Evolutionary conservation across 2,113 vertebrate genomes (phyloP), one percentile per base, ranked within the genome.

Genomic region (Zapornia atra): DNA sequence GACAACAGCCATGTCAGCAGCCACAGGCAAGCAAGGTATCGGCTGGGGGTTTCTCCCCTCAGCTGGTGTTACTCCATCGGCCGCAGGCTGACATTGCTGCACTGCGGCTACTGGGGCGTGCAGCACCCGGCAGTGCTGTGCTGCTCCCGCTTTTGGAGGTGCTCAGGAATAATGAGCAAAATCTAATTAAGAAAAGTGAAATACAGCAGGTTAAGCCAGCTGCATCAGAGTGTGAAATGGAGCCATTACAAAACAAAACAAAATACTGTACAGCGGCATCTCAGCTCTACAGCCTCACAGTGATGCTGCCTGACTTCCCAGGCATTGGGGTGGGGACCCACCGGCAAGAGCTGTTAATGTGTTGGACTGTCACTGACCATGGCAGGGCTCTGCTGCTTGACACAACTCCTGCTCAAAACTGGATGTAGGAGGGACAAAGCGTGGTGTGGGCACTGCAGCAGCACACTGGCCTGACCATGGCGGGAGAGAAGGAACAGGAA

Each of bases 201-300:
- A 84, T 92, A 93, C 80, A 69, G 80, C 48, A 82, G 31, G 69
- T 69, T 88, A 83, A 96, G 69, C 48, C 94, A 94, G 82, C 90
- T 93, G 92, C 90, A 86, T 5, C 54, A 9, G 69, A 50, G 90
- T 84, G 92, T 86, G 90, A 94, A 96, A 95, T 93, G 90, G 95
- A 94, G 77, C 83, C 57, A 46, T 96, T 96, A 92, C 40, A 79
- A 96, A 93, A 7, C 79, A 75, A 88, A 94, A 38, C 53, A 83
- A 86, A 93, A 84, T 76, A 40, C 63, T 12, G 9, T 36, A 33
- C 18, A 72, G 38, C 5, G 4, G 60, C 91, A n/a, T 26, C 38
- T 63, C 61, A 22, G 54, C 50, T 79, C 46, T 1, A 6, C 21
- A 48, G 63, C n/a, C 57, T 26, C 77, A 11, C 65, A n/a, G 73